Conservation (phyloP, 2,113 vertebrate species). For the Platycercus adscitus region DNA sequence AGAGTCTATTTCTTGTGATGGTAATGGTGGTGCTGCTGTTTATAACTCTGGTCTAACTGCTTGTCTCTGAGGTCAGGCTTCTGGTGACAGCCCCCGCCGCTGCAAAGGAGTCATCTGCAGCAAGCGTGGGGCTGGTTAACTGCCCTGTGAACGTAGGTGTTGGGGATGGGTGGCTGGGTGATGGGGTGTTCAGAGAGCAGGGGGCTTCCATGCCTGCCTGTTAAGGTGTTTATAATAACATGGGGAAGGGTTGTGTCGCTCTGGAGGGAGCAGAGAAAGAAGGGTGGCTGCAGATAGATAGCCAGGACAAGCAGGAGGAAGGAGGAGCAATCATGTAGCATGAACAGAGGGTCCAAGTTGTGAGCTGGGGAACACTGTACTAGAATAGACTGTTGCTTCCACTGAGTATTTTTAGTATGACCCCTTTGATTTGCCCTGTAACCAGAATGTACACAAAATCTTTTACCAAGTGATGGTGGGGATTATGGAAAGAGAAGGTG, state of each 20-base stretch:
- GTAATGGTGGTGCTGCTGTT: background rate
- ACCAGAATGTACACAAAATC: background rate
- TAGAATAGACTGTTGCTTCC: background rate
- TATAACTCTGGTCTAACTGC: background rate
- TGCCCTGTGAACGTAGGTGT: fast-evolving
- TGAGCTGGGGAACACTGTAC: background rate
- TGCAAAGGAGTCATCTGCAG: background rate
- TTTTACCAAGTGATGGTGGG: fast-evolving
- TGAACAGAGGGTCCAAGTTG: background rate
- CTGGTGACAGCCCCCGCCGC: background rate
- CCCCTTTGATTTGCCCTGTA: background rate
- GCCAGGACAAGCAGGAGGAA: background rate
- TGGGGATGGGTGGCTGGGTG: background rate
- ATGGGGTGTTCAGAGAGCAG: background rate
- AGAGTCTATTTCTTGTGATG: background rate
- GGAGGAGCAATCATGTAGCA: background rate
- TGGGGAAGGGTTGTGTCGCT: background rate
- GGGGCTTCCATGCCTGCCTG: background rate
- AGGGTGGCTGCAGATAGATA: background rate
- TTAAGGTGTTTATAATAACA: background rate
- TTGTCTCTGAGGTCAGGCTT: background rate
- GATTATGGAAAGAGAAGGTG: background rate
- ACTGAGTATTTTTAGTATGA: background rate
- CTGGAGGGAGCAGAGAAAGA: background rate
- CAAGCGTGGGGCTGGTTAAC: background rate